These are phyloP conservation scores for Meloidogyne floridensis DNA, from an alignment of 1,140 invertebrate genomes.

Conservation along the genomic window DNA sequence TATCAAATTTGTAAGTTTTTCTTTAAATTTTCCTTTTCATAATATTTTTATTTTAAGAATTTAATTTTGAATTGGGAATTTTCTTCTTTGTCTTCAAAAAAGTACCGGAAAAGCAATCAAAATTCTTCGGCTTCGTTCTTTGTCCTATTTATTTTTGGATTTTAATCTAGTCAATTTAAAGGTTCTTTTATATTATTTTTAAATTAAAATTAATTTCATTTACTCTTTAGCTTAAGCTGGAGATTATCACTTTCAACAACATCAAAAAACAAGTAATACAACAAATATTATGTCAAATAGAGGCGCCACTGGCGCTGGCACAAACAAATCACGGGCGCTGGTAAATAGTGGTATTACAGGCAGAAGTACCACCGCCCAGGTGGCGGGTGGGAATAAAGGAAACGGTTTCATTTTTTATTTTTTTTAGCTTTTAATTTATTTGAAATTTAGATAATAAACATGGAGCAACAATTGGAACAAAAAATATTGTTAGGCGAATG, in stretches of 20 bases:
- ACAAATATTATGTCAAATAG: slow-evolving; percentile 58
- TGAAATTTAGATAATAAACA: slow-evolving; percentile 40
- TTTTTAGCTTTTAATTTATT: not conserved
- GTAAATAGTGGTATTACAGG: slow-evolving; percentile 62
- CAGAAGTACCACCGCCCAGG: slow-evolving; percentile 41
- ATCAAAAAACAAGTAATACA: slow-evolving; percentile 8
- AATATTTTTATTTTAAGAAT: slow-evolving; percentile 12
- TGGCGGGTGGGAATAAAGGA: slow-evolving; percentile 43
- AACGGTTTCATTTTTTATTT: slow-evolving; percentile 30
- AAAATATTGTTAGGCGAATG: slow-evolving; percentile 64
- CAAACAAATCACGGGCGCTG: slow-evolving; percentile 53
- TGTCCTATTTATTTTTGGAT: slow-evolving; percentile 14
- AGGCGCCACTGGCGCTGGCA: slow-evolving; percentile 52
- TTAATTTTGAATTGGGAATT: not conserved
- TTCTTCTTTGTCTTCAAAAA: not conserved
- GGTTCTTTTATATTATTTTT: slow-evolving; percentile 16
- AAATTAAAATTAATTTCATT: not conserved
- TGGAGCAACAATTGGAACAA: slow-evolving; percentile 58
- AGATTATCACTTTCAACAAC: slow-evolving; percentile 10
- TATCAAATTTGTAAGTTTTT: slow-evolving; percentile 12
- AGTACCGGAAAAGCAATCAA: not conserved
- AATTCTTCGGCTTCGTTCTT: not conserved
- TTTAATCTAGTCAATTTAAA: slow-evolving; percentile 22
- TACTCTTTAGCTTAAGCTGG: slow-evolving; percentile 15
- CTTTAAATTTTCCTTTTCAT: not conserved